A percentile compares a stretch with the other conserved stretches of the same genome.
Conservation (phyloP, 2,797 vertebrate genomes). For the Dendrocincla tyrannina region DNA sequence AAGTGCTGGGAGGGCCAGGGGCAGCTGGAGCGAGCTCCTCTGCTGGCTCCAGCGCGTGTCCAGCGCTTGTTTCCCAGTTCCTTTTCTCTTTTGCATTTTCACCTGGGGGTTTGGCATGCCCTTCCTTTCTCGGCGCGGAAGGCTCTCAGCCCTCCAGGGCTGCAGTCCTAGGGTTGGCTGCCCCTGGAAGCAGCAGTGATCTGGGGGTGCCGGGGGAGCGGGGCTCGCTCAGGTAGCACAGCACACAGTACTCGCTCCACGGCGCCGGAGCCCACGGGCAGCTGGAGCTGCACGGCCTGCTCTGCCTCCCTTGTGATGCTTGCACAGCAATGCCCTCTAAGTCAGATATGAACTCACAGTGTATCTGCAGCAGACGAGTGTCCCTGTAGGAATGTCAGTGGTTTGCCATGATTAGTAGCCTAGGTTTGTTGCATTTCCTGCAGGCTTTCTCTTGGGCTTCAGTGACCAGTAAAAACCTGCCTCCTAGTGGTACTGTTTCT, state of each 20-base stretch:
- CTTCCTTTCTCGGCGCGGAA: background rate
- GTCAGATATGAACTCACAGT: constrained; percentile 63
- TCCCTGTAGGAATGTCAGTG: constrained; percentile 78
- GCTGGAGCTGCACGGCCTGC: background rate
- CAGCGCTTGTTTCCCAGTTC: background rate
- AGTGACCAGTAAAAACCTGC: constrained; percentile 99
- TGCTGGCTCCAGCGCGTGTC: background rate
- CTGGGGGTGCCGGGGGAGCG: background rate
- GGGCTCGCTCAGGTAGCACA: fast-evolving
- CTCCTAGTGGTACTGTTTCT: constrained; percentile 92
- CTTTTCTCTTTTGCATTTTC: constrained; percentile 16
- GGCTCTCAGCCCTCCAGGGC: background rate
- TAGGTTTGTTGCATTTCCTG: constrained; percentile 82
- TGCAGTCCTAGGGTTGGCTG: background rate
- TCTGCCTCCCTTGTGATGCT: constrained; percentile 38
- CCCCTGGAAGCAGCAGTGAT: background rate
- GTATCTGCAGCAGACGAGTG: constrained; percentile 68
- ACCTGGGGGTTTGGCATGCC: background rate
- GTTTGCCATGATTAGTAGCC: constrained; percentile 79
- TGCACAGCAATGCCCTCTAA: constrained; percentile 8
- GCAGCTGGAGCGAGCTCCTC: background rate
- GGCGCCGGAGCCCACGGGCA: background rate
- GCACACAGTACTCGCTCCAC: background rate
- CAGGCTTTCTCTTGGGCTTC: constrained; percentile 99
- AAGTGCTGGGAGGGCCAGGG: background rate